Evolutionary conservation across 2,888 invertebrate species (phyloP).

Genomic region (Rhodophaea formosa): DNA sequence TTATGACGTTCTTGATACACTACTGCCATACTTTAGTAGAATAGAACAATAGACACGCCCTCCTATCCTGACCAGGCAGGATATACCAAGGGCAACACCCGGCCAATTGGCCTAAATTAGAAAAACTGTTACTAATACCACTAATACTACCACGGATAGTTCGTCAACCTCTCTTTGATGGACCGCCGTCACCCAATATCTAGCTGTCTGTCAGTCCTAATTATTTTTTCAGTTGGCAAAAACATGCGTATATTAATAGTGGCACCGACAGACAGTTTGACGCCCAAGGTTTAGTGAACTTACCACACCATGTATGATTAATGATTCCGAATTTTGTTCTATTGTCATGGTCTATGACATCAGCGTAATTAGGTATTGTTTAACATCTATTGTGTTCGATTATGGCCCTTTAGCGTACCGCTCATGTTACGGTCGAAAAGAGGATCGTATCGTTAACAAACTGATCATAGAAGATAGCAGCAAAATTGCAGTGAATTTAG

Average conservation of each 20-base stretch:
- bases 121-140: constrained; percentile 29
- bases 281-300: constrained; percentile 42
- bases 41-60: constrained; percentile 20
- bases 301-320: constrained; percentile 34
- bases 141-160: constrained; percentile 24
- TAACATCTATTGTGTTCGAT: background rate
- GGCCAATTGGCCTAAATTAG: constrained; percentile 46
- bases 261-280: constrained; percentile 43
- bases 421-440: too few species aligned
- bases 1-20: background rate
- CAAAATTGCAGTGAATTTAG: too few species aligned
- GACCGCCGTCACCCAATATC: constrained; percentile 36
- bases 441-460: too few species aligned
- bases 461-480: too few species aligned
- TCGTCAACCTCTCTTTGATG: constrained; percentile 41
- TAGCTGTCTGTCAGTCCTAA: constrained; percentile 43
- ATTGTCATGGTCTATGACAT: constrained; percentile 22
- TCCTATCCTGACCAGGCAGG: constrained; percentile 30
- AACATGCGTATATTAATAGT: constrained; percentile 33
- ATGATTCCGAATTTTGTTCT: constrained; percentile 30
- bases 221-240: constrained; percentile 42
- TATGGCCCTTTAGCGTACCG: background rate
- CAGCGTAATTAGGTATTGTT: constrained; percentile 17
- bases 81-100: constrained; percentile 40
- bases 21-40: constrained; percentile 10